Evolutionary conservation across 2,888 invertebrate genomes (phyloP).

Genomic region (Synergus laeviventris): DNA sequence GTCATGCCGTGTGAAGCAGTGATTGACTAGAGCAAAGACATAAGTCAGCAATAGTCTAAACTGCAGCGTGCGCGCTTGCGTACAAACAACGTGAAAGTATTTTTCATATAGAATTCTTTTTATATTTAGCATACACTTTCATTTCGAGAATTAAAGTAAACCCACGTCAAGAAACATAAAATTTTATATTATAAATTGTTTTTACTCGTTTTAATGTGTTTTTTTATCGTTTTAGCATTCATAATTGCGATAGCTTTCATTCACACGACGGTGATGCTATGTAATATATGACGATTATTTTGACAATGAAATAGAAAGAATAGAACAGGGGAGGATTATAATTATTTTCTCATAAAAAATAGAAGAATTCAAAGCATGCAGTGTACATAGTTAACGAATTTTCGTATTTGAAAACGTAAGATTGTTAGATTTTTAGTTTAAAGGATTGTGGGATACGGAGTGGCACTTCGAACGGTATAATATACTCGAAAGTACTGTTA

Average conservation of each 20-base stretch:
- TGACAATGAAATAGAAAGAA: no score
- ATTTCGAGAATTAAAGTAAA: no score
- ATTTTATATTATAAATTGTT: no score
- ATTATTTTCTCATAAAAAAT: slow-evolving; percentile 24
- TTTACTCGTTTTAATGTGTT: no score
- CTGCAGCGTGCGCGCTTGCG: background rate
- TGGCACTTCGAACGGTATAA: slow-evolving; percentile 20
- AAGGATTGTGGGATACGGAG: background rate
- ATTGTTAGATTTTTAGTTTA: background rate
- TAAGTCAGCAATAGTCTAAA: background rate
- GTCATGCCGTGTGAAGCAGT: slow-evolving; percentile 5
- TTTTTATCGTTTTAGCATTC: no score
- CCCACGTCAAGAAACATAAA: no score
- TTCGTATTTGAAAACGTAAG: background rate
- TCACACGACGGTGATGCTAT: no score
- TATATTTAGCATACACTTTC: no score
- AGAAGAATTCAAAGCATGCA: background rate
- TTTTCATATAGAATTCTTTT: no score
- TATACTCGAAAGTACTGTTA: slow-evolving; percentile 56
- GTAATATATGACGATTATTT: no score
- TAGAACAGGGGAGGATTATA: background rate
- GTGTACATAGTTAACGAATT: slow-evolving; percentile 12
- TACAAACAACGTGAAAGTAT: no score
- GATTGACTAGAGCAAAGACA: background rate
- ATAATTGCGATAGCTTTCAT: no score